Evolutionary conservation across 2,797 vertebrate genomes (phyloP).

Genomic region (Choloepus didactylus): DNA sequence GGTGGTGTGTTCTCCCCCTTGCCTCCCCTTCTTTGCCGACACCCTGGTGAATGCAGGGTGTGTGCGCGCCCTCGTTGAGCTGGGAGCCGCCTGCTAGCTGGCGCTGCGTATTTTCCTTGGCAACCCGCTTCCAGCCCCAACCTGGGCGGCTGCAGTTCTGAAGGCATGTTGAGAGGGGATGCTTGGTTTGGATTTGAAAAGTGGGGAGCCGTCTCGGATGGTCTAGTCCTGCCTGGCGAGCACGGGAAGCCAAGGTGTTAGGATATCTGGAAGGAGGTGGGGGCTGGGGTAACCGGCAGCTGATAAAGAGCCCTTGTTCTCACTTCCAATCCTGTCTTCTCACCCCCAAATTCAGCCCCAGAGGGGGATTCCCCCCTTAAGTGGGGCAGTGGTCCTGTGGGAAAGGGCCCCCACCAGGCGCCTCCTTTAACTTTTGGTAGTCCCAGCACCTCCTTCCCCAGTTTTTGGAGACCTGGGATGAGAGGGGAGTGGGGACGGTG

Average conservation of each 20-base stretch:
- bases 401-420: neutral
- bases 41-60: slow-evolving; percentile 67
- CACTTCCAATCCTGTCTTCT: slow-evolving; percentile 38
- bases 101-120: slow-evolving; percentile 82
- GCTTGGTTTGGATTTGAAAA: slow-evolving; percentile 11
- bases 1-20: neutral
- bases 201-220: neutral
- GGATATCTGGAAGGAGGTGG: slow-evolving; percentile 16
- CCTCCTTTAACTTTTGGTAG: neutral
- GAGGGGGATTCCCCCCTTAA: neutral
- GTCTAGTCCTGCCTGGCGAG: neutral
- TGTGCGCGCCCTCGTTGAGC: slow-evolving; percentile 68
- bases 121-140: slow-evolving; percentile 71
- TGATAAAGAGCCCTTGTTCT: slow-evolving; percentile 72
- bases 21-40: slow-evolving; percentile 29
- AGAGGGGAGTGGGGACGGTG: neutral
- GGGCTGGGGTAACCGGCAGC: neutral
- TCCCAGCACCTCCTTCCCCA: neutral
- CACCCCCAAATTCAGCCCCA: neutral
- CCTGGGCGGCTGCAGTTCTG: slow-evolving; percentile 70
- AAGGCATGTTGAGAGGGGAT: neutral
- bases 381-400: neutral
- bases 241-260: slow-evolving; percentile 69
- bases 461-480: slow-evolving; percentile 54
- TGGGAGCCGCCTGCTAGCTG: slow-evolving; percentile 73